Evolutionary conservation across 2,113 vertebrate species (phyloP).

Genomic region (Cyanoderma ruficeps): DNA sequence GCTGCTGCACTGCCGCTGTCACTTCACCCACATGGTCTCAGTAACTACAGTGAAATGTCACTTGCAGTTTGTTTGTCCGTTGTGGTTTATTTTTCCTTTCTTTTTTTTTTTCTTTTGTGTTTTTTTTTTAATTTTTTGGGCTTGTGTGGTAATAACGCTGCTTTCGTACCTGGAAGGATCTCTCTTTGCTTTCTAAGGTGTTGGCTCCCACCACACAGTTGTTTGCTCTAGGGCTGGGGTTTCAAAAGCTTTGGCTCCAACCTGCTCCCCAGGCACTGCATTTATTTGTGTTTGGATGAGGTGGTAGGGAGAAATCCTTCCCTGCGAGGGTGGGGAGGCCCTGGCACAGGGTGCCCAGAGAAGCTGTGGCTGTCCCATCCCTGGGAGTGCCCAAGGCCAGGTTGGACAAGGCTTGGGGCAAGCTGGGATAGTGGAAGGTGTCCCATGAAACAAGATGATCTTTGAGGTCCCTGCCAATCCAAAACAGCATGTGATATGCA

Average conservation of each 20-base stretch:
- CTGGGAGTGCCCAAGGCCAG: background rate
- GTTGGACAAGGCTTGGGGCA: background rate
- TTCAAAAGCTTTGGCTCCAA: background rate
- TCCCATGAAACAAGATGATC: background rate
- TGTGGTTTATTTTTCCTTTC: constrained; percentile 19
- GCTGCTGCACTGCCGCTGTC: constrained; percentile 61
- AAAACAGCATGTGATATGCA: background rate
- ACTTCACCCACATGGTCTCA: constrained; percentile 62
- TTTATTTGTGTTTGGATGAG: background rate
- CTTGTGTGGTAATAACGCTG: constrained; percentile 23
- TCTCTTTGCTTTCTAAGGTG: constrained; percentile 25
- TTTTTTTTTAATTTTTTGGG: background rate
- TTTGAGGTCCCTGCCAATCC: background rate
- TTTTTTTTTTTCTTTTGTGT: background rate
- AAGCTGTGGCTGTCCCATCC: background rate
- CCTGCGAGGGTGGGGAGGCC: background rate
- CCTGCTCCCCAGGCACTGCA: background rate
- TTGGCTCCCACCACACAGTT: background rate
- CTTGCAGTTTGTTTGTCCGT: constrained; percentile 60
- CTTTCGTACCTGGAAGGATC: background rate
- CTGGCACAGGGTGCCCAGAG: background rate
- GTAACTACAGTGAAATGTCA: constrained; percentile 60
- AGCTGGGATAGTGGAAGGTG: background rate
- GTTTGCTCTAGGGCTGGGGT: background rate
- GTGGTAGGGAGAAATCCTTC: background rate